Conservation (phyloP, 2,113 vertebrate genomes). For the Microtus oregoni region DNA sequence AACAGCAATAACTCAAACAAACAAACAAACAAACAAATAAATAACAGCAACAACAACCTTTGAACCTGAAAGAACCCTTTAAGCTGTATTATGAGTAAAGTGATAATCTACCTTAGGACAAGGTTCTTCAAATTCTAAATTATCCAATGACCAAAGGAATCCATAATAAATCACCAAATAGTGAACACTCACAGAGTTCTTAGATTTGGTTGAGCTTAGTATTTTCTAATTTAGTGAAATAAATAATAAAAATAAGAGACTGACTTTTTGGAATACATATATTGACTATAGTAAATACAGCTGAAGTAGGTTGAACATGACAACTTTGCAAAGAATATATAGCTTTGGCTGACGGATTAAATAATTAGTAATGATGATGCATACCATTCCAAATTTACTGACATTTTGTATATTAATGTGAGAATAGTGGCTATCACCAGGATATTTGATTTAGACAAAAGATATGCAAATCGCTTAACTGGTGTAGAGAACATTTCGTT, state of each 20-base stretch:
- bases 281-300: not conserved
- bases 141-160: not conserved
- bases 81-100: not conserved
- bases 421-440: not conserved
- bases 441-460: constrained; percentile 8
- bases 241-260: not conserved
- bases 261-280: not conserved
- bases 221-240: not conserved
- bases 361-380: not conserved
- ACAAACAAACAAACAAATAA: no score
- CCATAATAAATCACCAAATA: not conserved
- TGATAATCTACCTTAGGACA: not conserved
- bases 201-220: not conserved
- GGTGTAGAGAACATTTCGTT: not conserved
- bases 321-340: not conserved
- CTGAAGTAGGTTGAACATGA: not conserved
- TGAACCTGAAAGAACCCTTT: not conserved
- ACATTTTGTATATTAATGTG: constrained; percentile 5
- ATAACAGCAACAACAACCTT: not conserved
- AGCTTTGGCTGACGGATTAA: not conserved
- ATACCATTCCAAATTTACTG: not conserved
- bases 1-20: not conserved
- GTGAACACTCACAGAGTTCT: no score
- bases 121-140: not conserved
- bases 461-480: not conserved